Conservation (phyloP, 2,888 invertebrate genomes). For the Penaeus monodon region DNA sequence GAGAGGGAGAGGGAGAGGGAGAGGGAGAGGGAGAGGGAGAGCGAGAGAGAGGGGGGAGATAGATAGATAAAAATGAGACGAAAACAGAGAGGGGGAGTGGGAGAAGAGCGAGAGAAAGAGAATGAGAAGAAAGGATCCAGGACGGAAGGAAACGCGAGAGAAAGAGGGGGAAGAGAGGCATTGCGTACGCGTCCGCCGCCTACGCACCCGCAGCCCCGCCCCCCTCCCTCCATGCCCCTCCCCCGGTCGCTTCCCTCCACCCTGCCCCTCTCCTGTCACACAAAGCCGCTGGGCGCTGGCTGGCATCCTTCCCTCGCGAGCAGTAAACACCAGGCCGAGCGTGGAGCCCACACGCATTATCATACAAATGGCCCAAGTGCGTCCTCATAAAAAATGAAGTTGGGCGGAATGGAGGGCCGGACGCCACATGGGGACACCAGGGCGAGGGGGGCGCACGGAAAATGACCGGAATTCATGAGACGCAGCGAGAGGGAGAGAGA, state of each 20-base stretch:
- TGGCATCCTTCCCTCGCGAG: constrained; percentile 22
- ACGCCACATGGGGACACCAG: neutral
- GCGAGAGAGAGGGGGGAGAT: neutral
- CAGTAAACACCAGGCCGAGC: constrained; percentile 27
- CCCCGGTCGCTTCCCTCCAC: fast-evolving
- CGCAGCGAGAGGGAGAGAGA: neutral
- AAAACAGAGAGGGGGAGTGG: neutral
- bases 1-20: neutral
- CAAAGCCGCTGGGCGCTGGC: too few relatives aligned
- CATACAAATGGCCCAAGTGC: constrained; percentile 41
- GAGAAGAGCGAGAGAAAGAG: neutral
- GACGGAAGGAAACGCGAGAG: too few relatives aligned
- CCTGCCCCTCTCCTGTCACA: too few relatives aligned
- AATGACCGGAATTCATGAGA: neutral
- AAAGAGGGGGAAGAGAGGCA: too few relatives aligned
- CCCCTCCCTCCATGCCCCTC: neutral
- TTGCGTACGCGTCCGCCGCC: too few relatives aligned
- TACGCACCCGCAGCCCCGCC: neutral
- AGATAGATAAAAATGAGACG: too few relatives aligned
- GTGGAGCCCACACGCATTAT: constrained; percentile 21
- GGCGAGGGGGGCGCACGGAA: neutral
- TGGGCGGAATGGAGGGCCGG: neutral
- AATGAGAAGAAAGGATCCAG: too few relatives aligned
- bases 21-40: neutral
- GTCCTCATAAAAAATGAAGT: constrained; percentile 21